Conservation (phyloP, 2,113 vertebrate species). For the Erythrocercus mccallii region DNA sequence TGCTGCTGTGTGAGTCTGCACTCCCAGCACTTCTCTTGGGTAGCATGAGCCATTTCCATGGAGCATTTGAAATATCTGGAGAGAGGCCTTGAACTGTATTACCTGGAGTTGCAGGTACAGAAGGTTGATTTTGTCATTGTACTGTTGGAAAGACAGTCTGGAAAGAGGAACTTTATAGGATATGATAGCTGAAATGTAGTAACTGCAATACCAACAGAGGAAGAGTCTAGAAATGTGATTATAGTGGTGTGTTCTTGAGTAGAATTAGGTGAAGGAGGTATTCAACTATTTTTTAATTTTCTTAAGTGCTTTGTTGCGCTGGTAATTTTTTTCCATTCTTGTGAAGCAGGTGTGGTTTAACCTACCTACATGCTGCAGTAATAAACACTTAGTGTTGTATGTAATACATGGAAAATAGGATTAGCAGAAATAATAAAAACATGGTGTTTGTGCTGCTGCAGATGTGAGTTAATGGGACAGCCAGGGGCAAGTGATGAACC, state of each 20-base stretch:
- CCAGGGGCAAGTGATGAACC: constrained; percentile 29
- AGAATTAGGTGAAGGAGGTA: neutral
- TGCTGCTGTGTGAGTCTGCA: neutral
- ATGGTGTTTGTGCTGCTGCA: neutral
- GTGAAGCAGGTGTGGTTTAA: neutral
- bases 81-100: neutral
- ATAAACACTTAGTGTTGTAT: neutral
- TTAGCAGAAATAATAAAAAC: constrained; percentile 8
- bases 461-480: neutral
- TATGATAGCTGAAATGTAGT: neutral
- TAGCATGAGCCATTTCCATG: neutral
- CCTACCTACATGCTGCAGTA: neutral
- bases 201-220: neutral
- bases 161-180: neutral
- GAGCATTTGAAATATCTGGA: neutral
- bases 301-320: neutral
- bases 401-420: neutral
- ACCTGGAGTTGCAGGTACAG: neutral
- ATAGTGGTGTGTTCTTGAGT: neutral
- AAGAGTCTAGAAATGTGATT: neutral
- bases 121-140: neutral
- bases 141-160: neutral
- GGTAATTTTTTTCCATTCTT: neutral
- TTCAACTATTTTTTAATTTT: neutral
- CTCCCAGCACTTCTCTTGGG: neutral